Evolutionary conservation across 2,797 vertebrate species (phyloP).

Genomic region (Phoxinus dragarum): DNA sequence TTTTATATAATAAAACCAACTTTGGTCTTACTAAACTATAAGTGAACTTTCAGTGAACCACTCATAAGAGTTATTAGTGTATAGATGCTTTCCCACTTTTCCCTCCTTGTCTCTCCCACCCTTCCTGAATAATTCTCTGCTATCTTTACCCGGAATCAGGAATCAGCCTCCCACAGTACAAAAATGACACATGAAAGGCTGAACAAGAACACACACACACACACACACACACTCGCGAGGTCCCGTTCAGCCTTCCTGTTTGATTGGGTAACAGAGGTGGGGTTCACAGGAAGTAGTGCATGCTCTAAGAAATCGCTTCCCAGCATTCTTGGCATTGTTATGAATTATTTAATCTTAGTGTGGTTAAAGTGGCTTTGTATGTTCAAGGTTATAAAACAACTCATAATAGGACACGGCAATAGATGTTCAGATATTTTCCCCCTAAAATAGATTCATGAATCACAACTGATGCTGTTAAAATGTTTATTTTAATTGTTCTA

Average conservation of each 20-base stretch:
- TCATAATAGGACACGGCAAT: not conserved
- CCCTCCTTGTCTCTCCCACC: conserved; percentile 4
- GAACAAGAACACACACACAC: conserved; percentile 13
- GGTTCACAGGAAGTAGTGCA: conserved; percentile 40
- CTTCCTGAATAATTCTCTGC: conserved; percentile 36
- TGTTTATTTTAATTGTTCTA: not conserved
- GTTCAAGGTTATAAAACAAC: conserved; percentile 4
- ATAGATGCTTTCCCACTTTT: conserved; percentile 19
- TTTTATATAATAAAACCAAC: not conserved
- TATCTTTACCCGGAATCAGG: conserved; percentile 28
- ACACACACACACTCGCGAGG: not conserved
- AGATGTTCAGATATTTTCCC: not conserved
- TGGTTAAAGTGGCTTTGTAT: conserved; percentile 26
- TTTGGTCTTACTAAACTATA: not conserved
- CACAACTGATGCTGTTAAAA: not conserved
- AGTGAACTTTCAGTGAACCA: not conserved
- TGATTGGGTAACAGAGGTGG: conserved; percentile 50
- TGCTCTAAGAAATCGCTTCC: conserved; percentile 45
- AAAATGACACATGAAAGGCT: conserved; percentile 43
- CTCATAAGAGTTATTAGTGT: not conserved
- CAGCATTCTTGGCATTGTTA: conserved; percentile 39
- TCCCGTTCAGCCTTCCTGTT: conserved; percentile 44
- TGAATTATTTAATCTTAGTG: not conserved
- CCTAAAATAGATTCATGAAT: not conserved
- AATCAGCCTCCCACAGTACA: conserved; percentile 26